Evolutionary conservation across 2,888 invertebrate species (phyloP), one percentile per base, ranked within the genome.

Genomic region (Spialia ferax): DNA sequence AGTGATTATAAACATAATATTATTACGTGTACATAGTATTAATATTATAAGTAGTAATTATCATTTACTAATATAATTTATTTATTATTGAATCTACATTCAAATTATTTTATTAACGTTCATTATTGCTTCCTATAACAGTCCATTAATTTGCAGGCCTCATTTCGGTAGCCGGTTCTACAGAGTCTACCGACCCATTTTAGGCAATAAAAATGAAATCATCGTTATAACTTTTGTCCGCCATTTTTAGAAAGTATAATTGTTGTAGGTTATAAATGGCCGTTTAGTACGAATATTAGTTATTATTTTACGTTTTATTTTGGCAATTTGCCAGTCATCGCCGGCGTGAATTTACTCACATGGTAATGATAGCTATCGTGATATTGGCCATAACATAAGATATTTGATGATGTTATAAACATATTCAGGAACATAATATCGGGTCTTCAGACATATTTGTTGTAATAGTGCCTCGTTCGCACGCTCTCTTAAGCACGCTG

Each of bases 361-460:
- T 15, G 11, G 38, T 52, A 64, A 64, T 55, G 55, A 55, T 48
- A 59, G 57, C 35, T n/a, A 65, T 38, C 57, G 59, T 38, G 50
- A 65, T 50, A 57, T 50, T 23, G 52, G 23, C 38, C 1, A 59
- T 59, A 59, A 59, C 15, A 63, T 65, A 65, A 50, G 57, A 50
- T 35, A 50, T 50, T 38, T 23, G 57, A 65, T 65, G 57, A 65
- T 59, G 65, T 65, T 65, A 65, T 65, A 65, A 65, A 65, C 48
- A 65, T 65, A 65, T 65, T 65, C 65, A 65, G 65, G 65, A 42
- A 54, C 59, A 66, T 66, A 66, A 66, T 66, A 66, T 60, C 65
- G 57, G 59, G 59, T 66, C 65, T 66, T 60, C 65, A 66, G 65
- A 66, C 59, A 60, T 66, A 60, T 66, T 66, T 60, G 65, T 66